Conservation (phyloP, 2,888 invertebrate genomes). For the Diarsia brunnea region DNA sequence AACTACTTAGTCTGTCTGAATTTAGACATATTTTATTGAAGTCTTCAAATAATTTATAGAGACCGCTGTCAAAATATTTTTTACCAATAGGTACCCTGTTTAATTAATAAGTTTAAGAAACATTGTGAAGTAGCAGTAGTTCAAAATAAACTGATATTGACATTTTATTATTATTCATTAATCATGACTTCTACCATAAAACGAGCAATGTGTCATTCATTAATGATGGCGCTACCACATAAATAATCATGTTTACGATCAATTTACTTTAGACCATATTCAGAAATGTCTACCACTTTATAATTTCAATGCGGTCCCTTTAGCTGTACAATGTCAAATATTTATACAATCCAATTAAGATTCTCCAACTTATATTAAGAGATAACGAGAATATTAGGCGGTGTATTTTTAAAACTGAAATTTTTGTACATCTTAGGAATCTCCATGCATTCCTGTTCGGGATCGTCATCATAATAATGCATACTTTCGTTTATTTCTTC, state of each 20-base stretch:
- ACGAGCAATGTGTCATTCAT: constrained; percentile 1
- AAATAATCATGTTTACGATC: constrained; percentile 19
- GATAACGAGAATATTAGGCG: constrained; percentile 58
- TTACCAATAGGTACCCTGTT: not conserved
- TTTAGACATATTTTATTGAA: not conserved
- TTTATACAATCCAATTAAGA: constrained; percentile 62
- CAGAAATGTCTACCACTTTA: constrained; percentile 5
- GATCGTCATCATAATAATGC: constrained; percentile 89
- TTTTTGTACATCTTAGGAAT: constrained; percentile 57
- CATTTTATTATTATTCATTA: constrained; percentile 5
- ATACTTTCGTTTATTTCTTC: constrained; percentile 89
- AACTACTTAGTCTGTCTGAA: not conserved
- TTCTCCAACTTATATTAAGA: constrained; percentile 59
- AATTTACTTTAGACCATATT: constrained; percentile 30
- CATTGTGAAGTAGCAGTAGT: not conserved
- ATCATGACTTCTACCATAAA: not conserved
- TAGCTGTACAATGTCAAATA: constrained; percentile 34
- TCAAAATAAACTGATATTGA: not conserved
- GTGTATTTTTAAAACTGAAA: constrained; percentile 45
- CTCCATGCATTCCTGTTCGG: constrained; percentile 75
- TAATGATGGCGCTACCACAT: constrained; percentile 16
- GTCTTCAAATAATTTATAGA: not conserved
- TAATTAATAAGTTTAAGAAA: not conserved
- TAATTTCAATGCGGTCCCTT: constrained; percentile 34
- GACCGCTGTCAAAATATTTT: not conserved